Percentiles rank a stretch among this genome's conserved stretches.
Evolutionary conservation across 2,888 invertebrate species (phyloP).

Genomic region (Chaetogeoica ovagalla): DNA sequence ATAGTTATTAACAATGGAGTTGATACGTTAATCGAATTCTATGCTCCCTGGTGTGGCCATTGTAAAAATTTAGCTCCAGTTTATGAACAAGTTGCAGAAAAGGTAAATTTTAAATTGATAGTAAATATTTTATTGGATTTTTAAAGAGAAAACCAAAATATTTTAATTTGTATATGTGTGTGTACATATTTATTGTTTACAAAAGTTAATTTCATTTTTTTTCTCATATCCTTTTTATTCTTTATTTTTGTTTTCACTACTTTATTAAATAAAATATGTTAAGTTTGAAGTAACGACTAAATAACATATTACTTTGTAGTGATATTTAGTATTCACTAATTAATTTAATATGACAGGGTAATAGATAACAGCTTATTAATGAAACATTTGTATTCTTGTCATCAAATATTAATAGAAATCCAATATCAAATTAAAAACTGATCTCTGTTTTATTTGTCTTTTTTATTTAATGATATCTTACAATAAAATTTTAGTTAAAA

Average conservation of each 20-base stretch:
- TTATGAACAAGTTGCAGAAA: conserved; percentile 90
- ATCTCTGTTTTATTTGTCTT: background rate
- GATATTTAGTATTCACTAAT: too few relatives aligned
- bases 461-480: conserved; percentile 43
- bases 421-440: background rate
- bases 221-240: too few relatives aligned
- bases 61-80: conserved; percentile 94
- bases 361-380: too few relatives aligned
- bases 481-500: conserved; percentile 65
- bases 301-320: too few relatives aligned
- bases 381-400: too few relatives aligned
- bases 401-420: background rate
- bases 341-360: too few relatives aligned
- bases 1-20: conserved; percentile 86
- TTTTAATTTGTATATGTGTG: too few relatives aligned
- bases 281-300: too few relatives aligned
- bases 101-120: conserved; percentile 61
- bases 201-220: too few relatives aligned
- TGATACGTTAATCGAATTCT: conserved; percentile 96
- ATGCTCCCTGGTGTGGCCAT: conserved; percentile 99
- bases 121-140: background rate
- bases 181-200: too few relatives aligned
- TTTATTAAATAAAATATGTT: too few relatives aligned
- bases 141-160: background rate
- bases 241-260: too few relatives aligned